A percentile compares a stretch with the other conserved stretches of the same genome.
phyloP scores from a whole-genome alignment of 2,113 vertebrate species.

The Labeo catla region DNA sequence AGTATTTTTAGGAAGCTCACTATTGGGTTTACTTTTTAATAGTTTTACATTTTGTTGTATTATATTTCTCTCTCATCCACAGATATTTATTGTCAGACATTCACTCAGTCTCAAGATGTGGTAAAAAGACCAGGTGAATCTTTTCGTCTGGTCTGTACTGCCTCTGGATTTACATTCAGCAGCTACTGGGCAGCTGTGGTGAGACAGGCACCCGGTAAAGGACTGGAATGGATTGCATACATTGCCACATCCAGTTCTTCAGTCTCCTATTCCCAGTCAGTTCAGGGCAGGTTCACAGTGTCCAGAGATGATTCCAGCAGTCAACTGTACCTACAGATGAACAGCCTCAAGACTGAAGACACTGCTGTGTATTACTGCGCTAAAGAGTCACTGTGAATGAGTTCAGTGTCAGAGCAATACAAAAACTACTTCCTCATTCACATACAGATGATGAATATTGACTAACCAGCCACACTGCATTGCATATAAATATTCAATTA shows the following conservation, averaged over 20 bases:
- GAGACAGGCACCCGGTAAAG: too few species aligned
- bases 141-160: too few species aligned
- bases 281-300: constrained; percentile 58
- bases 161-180: too few species aligned
- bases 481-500: too few species aligned
- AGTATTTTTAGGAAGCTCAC: too few species aligned
- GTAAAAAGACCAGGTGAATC: too few species aligned
- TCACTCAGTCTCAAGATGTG: too few species aligned
- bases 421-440: too few species aligned
- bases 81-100: neutral
- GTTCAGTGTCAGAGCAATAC: neutral
- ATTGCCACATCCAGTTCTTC: neutral
- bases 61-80: neutral
- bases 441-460: too few species aligned
- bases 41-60: neutral
- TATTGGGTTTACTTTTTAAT: too few species aligned
- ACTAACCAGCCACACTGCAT: too few species aligned
- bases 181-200: too few species aligned
- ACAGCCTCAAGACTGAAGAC: constrained; percentile 55
- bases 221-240: neutral
- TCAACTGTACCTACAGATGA: constrained; percentile 59
- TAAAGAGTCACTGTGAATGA: constrained; percentile 4
- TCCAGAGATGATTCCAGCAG: constrained; percentile 56
- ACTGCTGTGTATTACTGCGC: constrained; percentile 50
- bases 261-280: constrained; percentile 41